Evolutionary conservation across 2,113 vertebrate genomes (phyloP).

Genomic region (Ailurus styani): DNA sequence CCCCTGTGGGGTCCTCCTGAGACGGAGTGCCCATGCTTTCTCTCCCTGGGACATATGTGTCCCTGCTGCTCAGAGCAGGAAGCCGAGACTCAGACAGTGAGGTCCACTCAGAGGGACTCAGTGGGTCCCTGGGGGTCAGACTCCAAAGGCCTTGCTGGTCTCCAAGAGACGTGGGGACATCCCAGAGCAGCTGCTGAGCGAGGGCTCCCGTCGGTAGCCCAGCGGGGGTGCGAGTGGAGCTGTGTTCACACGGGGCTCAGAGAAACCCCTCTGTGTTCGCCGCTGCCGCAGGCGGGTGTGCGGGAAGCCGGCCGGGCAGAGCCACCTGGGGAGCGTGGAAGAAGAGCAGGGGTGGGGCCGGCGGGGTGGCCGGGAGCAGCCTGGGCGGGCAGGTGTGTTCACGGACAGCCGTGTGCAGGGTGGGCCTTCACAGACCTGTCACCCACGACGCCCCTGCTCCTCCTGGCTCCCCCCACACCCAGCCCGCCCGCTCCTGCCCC

Average conservation of each 20-base stretch:
- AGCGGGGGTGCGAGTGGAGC: neutral
- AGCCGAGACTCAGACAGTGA: neutral
- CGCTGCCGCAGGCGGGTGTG: too few relatives aligned
- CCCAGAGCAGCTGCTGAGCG: neutral
- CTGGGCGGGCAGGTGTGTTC: neutral
- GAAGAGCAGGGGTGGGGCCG: neutral
- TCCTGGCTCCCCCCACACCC: neutral
- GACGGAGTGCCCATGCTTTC: neutral
- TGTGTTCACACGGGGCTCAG: neutral
- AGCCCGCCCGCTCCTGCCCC: neutral
- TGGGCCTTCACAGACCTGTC: neutral
- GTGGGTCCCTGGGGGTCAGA: neutral
- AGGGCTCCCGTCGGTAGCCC: neutral
- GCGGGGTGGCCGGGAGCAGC: neutral
- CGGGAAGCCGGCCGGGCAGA: too few relatives aligned
- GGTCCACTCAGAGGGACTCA: neutral
- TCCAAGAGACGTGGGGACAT: neutral
- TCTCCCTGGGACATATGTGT: neutral
- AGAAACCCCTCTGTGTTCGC: too few relatives aligned
- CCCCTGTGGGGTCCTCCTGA: neutral
- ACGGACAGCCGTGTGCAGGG: accelerated
- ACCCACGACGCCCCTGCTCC: neutral
- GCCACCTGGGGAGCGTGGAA: neutral
- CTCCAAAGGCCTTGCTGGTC: neutral
- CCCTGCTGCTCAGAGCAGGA: accelerated